Conservation (phyloP, 1,140 invertebrate species). For the Oryctes rhinoceros region DNA sequence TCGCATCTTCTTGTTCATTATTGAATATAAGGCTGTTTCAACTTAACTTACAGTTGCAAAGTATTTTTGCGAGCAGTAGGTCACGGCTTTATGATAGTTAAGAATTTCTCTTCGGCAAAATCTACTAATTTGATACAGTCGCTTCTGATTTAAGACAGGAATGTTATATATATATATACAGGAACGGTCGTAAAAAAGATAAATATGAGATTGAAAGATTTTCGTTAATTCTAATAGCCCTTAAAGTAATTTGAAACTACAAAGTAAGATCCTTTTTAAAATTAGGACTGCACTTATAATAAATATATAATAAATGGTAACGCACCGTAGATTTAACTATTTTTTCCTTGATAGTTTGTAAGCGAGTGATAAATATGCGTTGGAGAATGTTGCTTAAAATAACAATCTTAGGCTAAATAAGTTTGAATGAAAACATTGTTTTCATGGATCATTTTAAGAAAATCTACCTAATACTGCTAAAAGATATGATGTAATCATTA, state of each 20-base stretch:
- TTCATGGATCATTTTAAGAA: background rate
- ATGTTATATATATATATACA: background rate
- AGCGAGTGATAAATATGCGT: background rate
- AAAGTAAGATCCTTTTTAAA: background rate
- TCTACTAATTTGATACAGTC: too few species aligned
- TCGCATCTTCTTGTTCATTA: too few species aligned
- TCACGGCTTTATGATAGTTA: too few species aligned
- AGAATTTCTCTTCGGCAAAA: too few species aligned
- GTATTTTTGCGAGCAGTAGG: too few species aligned
- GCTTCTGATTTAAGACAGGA: background rate
- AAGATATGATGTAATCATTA: background rate
- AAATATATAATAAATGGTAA: constrained; percentile 1
- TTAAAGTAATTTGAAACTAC: background rate
- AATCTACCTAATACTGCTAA: background rate
- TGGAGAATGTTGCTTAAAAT: background rate
- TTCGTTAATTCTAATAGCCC: background rate
- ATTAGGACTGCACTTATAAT: background rate
- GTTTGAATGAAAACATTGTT: background rate
- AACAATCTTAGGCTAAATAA: too few species aligned
- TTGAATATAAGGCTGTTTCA: too few species aligned
- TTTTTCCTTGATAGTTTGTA: background rate
- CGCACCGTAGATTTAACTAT: background rate
- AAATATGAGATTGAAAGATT: background rate
- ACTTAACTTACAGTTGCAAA: too few species aligned
- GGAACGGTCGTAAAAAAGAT: background rate